Conservation (phyloP, 2,888 invertebrate species). For the Mimachlamys varia region DNA sequence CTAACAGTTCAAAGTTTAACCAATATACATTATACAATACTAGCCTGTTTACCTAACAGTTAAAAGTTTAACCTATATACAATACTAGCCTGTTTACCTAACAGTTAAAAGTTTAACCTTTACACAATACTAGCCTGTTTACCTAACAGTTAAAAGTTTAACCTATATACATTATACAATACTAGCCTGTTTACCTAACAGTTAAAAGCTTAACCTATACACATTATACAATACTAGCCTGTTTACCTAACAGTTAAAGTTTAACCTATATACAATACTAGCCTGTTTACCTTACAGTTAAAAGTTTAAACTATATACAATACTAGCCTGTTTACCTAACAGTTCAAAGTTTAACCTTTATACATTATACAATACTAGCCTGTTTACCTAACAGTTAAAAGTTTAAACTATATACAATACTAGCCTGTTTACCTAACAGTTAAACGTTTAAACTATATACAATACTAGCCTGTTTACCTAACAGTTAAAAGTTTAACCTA, state of each 20-base stretch:
- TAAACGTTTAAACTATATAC: no score
- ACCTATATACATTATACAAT: no score
- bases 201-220: no score
- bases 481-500: no score
- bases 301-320: no score
- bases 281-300: constrained; percentile 21
- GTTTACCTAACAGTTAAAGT: constrained; percentile 36
- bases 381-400: constrained; percentile 34
- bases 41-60: neutral
- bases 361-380: neutral
- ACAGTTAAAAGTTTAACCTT: no score
- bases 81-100: neutral
- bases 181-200: neutral
- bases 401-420: no score
- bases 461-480: neutral
- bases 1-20: no score
- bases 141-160: constrained; percentile 38
- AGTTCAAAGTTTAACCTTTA: no score
- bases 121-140: neutral
- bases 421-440: neutral
- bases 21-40: no score
- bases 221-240: neutral
- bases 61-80: no score
- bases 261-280: neutral
- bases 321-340: neutral